Percentiles rank a stretch among this genome's conserved stretches.
These are phyloP conservation scores for Mus spretus DNA, from an alignment of 2,797 vertebrate genomes.

Conservation along the genomic window DNA sequence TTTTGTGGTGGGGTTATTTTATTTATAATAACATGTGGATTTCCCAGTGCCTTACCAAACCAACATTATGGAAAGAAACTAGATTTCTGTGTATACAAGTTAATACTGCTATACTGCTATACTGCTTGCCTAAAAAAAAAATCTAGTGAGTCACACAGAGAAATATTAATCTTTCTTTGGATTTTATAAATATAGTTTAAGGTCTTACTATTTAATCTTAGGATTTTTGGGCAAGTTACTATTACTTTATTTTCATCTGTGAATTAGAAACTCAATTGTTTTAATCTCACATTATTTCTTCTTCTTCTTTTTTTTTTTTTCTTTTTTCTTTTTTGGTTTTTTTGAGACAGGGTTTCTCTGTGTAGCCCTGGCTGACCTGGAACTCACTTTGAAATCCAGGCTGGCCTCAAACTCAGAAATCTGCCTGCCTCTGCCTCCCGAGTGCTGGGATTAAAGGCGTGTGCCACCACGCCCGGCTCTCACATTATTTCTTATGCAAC, in stretches of 20 bases:
- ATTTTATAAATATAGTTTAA: conserved; percentile 57
- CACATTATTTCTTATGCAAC: conserved; percentile 14
- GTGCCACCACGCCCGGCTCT: too few relatives aligned
- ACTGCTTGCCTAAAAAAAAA: conserved; percentile 53
- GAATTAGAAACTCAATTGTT: conserved; percentile 36
- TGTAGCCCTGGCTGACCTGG: too few relatives aligned
- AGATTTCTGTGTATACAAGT: conserved; percentile 25
- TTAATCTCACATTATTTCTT: not conserved
- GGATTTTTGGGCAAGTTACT: not conserved
- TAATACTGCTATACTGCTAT: conserved; percentile 56
- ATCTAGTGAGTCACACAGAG: conserved; percentile 28
- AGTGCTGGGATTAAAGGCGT: not conserved
- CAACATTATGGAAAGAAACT: conserved; percentile 31
- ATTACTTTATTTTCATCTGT: not conserved
- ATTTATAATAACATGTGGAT: conserved; percentile 45
- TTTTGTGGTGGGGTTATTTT: conserved; percentile 28
- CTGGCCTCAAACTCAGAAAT: too few relatives aligned
- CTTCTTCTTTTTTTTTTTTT: too few relatives aligned
- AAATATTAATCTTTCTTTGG: conserved; percentile 44
- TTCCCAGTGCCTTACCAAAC: conserved; percentile 43
- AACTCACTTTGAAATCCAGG: too few relatives aligned
- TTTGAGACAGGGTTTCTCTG: too few relatives aligned
- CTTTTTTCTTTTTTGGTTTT: too few relatives aligned
- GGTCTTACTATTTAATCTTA: not conserved
- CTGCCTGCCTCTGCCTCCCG: too few relatives aligned